Percentiles rank a stretch among this genome's conserved stretches.
Evolutionary conservation across 2,888 invertebrate species (phyloP).

Genomic region (Syritta pipiens): DNA sequence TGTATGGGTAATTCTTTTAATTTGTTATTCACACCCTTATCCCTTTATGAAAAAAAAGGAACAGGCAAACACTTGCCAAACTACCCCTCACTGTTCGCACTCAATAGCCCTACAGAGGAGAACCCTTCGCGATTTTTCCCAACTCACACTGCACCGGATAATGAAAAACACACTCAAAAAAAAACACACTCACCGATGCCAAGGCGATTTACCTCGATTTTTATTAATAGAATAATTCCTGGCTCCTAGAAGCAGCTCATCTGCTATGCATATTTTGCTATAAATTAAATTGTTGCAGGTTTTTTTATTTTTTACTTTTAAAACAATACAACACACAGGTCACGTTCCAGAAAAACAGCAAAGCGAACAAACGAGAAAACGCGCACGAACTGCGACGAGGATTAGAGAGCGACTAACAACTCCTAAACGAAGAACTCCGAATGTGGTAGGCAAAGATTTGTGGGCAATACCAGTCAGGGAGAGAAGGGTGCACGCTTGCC

Average conservation of each 20-base stretch:
- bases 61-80: no score
- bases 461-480: slow-evolving; percentile 24
- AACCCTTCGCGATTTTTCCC: background rate
- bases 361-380: background rate
- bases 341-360: background rate
- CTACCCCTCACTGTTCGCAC: background rate
- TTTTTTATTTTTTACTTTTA: background rate
- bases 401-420: slow-evolving; percentile 21
- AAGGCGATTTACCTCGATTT: slow-evolving; percentile 33
- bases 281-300: background rate
- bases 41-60: no score
- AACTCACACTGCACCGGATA: background rate
- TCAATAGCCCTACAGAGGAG: background rate
- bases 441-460: slow-evolving; percentile 7
- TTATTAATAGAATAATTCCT: slow-evolving; percentile 34
- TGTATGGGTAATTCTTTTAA: no score
- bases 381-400: slow-evolving; percentile 36
- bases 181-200: background rate
- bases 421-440: slow-evolving; percentile 50
- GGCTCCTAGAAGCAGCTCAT: background rate
- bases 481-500: no score
- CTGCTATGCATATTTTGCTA: background rate
- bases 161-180: slow-evolving; percentile 16
- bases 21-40: no score
- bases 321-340: no score